A percentile compares a stretch with the other conserved stretches of the same genome.
These are phyloP conservation scores for Saguinus midas DNA, from an alignment of 2,113 vertebrate genomes.

Conservation along the genomic window DNA sequence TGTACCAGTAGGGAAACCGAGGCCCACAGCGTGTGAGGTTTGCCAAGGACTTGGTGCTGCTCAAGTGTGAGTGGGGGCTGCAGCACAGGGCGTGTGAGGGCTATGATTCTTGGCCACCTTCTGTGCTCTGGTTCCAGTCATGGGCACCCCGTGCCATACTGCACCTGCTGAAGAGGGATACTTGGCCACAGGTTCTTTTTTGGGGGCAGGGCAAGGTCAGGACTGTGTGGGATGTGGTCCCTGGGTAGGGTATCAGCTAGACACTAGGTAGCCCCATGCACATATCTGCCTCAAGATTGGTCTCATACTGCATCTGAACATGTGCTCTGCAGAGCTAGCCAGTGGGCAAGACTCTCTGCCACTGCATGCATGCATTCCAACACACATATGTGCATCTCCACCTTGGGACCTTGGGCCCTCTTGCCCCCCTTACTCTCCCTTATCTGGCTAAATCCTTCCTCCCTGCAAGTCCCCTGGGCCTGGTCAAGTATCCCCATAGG, in stretches of 20 bases:
- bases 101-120: not conserved
- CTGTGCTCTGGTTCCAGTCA: not conserved
- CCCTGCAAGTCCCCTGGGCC: not conserved
- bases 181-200: not conserved
- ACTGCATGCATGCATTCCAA: fast-evolving
- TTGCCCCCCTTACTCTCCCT: not conserved
- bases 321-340: not conserved
- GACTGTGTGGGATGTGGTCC: not conserved
- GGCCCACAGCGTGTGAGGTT: not conserved
- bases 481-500: not conserved
- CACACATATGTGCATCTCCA: fast-evolving
- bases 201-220: not conserved
- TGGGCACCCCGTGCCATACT: fast-evolving
- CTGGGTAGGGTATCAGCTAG: not conserved
- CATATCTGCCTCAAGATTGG: fast-evolving
- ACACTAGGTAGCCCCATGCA: not conserved
- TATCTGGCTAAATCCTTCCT: not conserved
- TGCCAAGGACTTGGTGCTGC: not conserved
- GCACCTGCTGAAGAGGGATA: not conserved
- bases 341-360: not conserved
- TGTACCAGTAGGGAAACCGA: not conserved
- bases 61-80: not conserved
- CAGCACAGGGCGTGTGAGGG: not conserved
- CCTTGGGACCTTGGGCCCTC: not conserved
- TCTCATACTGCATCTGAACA: not conserved